Percentiles rank a stretch among this genome's conserved stretches.
These are phyloP conservation scores for Arrhopalites spinosus DNA, from an alignment of 2,888 invertebrate genomes.

Conservation along the genomic window DNA sequence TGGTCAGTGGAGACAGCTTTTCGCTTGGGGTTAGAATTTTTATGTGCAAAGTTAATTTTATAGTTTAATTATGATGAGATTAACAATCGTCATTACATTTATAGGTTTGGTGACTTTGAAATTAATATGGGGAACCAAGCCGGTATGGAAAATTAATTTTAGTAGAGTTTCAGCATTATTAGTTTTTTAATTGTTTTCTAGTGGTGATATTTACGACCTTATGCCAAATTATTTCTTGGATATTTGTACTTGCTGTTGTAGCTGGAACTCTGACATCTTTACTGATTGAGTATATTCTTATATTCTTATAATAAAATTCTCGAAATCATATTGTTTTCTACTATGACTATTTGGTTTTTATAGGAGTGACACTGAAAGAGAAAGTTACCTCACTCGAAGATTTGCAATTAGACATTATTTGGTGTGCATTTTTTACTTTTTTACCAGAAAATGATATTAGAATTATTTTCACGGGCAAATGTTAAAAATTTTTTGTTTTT, in stretches of 20 bases:
- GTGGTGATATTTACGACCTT: constrained; percentile 45
- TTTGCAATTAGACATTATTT: constrained; percentile 50
- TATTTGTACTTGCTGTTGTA: constrained; percentile 47
- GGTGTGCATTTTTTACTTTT: constrained; percentile 32
- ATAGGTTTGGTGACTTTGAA: constrained; percentile 46
- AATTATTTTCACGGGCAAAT: neutral
- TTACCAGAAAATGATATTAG: neutral
- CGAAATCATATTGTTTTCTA: neutral
- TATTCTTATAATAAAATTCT: neutral
- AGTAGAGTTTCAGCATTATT: no score
- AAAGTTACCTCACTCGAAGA: constrained; percentile 45
- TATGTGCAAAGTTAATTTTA: neutral
- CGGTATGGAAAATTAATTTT: neutral
- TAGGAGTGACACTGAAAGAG: constrained; percentile 50
- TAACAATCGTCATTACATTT: neutral
- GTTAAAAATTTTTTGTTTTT: no score
- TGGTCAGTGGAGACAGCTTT: constrained; percentile 47
- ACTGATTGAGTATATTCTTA: constrained; percentile 43
- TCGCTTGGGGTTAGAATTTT: constrained; percentile 47
- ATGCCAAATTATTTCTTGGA: constrained; percentile 50
- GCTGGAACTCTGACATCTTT: constrained; percentile 49
- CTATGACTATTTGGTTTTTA: no score
- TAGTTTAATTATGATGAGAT: neutral
- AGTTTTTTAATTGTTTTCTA: constrained; percentile 27
- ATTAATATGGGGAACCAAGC: constrained; percentile 12